phyloP scores from a whole-genome alignment of 2,888 invertebrate species.

The Drosophila histrio region DNA sequence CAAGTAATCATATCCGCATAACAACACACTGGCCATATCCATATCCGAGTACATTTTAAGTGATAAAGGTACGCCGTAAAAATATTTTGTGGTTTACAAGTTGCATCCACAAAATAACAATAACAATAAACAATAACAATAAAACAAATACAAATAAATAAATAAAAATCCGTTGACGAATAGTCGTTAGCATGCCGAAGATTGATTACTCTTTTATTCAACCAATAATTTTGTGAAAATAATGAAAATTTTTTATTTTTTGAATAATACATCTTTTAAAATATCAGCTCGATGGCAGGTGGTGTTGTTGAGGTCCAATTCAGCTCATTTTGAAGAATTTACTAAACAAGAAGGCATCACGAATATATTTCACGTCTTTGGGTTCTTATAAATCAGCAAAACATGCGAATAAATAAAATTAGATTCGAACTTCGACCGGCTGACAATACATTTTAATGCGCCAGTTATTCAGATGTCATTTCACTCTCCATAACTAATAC shows the following conservation, averaged over 20 bases:
- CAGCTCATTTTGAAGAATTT: too few species aligned
- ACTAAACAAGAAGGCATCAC: too few species aligned
- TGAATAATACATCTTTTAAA: neutral
- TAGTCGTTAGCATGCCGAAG: neutral
- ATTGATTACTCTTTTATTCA: neutral
- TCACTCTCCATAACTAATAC: constrained; percentile 15
- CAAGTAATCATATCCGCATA: constrained; percentile 71
- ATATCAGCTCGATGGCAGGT: neutral
- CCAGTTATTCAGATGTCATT: too few species aligned
- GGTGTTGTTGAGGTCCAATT: too few species aligned
- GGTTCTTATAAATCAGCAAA: constrained; percentile 81
- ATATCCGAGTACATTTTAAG: constrained; percentile 69
- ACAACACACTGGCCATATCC: constrained; percentile 52
- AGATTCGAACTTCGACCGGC: constrained; percentile 76
- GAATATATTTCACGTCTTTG: constrained; percentile 79
- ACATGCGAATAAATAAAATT: constrained; percentile 83
- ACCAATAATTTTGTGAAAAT: neutral
- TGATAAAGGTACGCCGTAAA: constrained; percentile 66
- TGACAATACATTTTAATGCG: constrained; percentile 80
- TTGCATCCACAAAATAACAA: constrained; percentile 24
- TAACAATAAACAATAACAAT: constrained; percentile 16
- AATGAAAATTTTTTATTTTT: neutral
- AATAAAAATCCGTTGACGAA: neutral
- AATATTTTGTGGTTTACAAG: constrained; percentile 50
- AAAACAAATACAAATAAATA: too few species aligned